A percentile compares a stretch with the other conserved stretches of the same genome.
Evolutionary conservation across 2,113 vertebrate genomes (phyloP).

Genomic region (Coptodon bakossiorum): DNA sequence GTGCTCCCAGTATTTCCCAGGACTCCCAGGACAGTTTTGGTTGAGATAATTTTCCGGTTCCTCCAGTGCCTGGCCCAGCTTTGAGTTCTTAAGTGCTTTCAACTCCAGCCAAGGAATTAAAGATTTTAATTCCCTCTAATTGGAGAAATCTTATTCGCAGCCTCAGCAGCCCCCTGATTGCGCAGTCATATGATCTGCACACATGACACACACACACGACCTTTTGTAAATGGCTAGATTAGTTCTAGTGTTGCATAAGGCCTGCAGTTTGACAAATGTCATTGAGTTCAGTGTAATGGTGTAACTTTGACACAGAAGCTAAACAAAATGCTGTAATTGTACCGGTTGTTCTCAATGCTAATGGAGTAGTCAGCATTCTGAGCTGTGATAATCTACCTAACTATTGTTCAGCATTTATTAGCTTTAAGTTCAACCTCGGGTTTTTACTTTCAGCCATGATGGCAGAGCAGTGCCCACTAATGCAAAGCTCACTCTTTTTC

Average conservation of each 20-base stretch:
- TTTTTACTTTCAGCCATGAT: neutral
- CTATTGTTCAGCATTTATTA: neutral
- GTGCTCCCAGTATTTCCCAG: neutral
- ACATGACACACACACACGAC: slow-evolving; percentile 18
- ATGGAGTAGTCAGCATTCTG: neutral
- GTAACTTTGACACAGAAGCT: neutral
- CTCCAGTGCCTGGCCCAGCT: neutral
- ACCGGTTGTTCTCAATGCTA: neutral
- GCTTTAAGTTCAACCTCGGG: neutral
- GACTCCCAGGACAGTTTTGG: neutral
- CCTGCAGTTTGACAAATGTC: neutral
- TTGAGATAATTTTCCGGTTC: neutral
- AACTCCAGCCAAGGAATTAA: slow-evolving; percentile 22
- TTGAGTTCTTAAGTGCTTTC: slow-evolving; percentile 29
- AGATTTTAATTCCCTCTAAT: slow-evolving; percentile 56
- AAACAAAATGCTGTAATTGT: neutral
- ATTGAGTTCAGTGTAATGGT: neutral
- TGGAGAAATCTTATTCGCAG: slow-evolving; percentile 36
- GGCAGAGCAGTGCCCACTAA: neutral
- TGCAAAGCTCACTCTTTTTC: neutral
- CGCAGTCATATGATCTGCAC: slow-evolving; percentile 34
- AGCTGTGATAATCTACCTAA: neutral
- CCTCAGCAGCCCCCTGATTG: neutral
- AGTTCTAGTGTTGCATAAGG: slow-evolving; percentile 8
- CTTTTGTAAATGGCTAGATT: slow-evolving; percentile 22